Evolutionary conservation across 2,888 invertebrate genomes (phyloP), one percentile per base, ranked within the genome.

Genomic region (Sericinus montela): DNA sequence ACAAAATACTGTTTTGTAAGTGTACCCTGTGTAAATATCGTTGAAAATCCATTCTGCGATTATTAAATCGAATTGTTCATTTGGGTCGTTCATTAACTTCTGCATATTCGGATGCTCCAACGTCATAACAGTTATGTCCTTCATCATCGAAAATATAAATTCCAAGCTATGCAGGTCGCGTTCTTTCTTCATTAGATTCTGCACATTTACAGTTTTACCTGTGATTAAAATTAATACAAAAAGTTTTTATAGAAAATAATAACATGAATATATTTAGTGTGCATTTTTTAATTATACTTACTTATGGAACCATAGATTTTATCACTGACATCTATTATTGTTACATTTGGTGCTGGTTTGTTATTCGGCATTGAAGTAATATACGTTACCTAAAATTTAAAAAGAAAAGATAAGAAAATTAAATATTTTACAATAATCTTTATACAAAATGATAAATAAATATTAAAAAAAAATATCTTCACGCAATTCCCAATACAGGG

Each of bases 371-470:
- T 68, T 5, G 68, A 59, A 9, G 67, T 64, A 23, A 75, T 57
- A 41, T 64, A 69, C 1, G 72, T 71, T 1, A 75, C 72, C 75
- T 76, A 54, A 13, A 58, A 55, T 45, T 37, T 14, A 13, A 11
- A 37, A 34, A 5, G 3, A 11, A 32, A 7, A 3, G n/a, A 29
- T n/a, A 9, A 2, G n/a, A 1, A n/a, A 29, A 4, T 1, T 10
- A n/a, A 9, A 29, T 29, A 29, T n/a, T n/a, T n/a, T n/a, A n/a
- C n/a, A n/a, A n/a, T n/a, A n/a, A n/a, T n/a, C n/a, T n/a, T n/a
- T n/a, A n/a, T n/a, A n/a, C n/a, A n/a, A n/a, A n/a, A n/a, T n/a
- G n/a, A n/a, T n/a, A n/a, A n/a, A n/a, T n/a, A n/a, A n/a, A n/a
- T n/a, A n/a, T n/a, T n/a, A n/a, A n/a, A n/a, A n/a, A n/a, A n/a